Evolutionary conservation across 2,888 invertebrate species (phyloP).

Genomic region (Sminthurides aquaticus): DNA sequence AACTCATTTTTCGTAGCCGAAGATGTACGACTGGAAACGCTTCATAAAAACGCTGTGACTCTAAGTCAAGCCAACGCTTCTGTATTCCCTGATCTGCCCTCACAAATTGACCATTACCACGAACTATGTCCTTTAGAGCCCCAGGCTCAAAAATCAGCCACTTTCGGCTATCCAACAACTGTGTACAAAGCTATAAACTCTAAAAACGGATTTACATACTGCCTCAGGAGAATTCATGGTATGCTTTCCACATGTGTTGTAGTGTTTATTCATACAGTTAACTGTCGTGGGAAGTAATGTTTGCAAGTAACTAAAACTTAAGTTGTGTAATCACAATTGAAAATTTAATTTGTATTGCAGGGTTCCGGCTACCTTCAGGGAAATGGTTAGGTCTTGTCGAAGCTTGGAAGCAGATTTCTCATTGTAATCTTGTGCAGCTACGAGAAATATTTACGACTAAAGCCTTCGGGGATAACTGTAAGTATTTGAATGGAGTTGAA

Average conservation of each 20-base stretch:
- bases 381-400: conserved; percentile 81
- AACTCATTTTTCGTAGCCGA: conserved; percentile 77
- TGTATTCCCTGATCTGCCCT: conserved; percentile 66
- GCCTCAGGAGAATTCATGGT: conserved; percentile 80
- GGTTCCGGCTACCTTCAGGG: conserved; percentile 69
- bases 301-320: too few species aligned
- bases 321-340: too few species aligned
- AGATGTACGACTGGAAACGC: conserved; percentile 68
- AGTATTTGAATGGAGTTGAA: conserved; percentile 47
- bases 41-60: conserved; percentile 64
- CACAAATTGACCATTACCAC: conserved; percentile 75
- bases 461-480: conserved; percentile 92
- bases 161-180: conserved; percentile 68
- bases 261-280: background rate
- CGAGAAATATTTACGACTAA: conserved; percentile 90
- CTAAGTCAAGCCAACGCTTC: conserved; percentile 67
- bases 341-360: too few species aligned
- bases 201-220: conserved; percentile 77
- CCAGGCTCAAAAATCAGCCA: conserved; percentile 57
- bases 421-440: conserved; percentile 88
- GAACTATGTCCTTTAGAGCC: conserved; percentile 79
- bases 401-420: conserved; percentile 89
- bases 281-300: too few species aligned
- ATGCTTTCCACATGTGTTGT: conserved; percentile 44
- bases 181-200: conserved; percentile 83